These are phyloP conservation scores for Ernsta delagoae DNA, from an alignment of 2,888 invertebrate species.

Conservation along the genomic window DNA sequence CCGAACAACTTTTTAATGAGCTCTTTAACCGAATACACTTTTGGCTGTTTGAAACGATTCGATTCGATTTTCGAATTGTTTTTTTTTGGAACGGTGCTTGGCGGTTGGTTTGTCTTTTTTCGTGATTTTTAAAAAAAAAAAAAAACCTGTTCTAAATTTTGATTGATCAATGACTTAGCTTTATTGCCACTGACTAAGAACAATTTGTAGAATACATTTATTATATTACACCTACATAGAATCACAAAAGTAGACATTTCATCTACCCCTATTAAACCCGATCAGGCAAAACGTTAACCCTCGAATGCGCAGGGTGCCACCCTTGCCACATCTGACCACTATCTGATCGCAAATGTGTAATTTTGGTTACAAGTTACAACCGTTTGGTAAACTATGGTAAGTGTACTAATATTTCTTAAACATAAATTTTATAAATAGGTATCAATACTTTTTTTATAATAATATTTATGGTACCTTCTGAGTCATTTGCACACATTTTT, in stretches of 20 bases:
- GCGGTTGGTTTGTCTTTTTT: too few relatives aligned
- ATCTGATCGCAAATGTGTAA: conserved; percentile 57
- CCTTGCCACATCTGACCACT: conserved; percentile 47
- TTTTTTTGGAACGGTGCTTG: not conserved
- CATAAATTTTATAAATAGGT: too few relatives aligned
- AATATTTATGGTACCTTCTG: too few relatives aligned
- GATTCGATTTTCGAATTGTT: conserved; percentile 13
- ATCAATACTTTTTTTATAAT: too few relatives aligned
- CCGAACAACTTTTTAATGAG: conserved; percentile 76
- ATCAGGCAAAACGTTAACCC: conserved; percentile 49
- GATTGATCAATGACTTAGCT: too few relatives aligned
- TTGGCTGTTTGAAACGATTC: conserved; percentile 18
- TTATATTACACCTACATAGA: too few relatives aligned
- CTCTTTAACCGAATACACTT: conserved; percentile 50
- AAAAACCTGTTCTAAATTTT: too few relatives aligned
- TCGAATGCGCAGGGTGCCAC: conserved; percentile 41
- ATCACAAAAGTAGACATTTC: too few relatives aligned
- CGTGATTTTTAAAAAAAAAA: too few relatives aligned
- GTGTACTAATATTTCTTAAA: not conserved
- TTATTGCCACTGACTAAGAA: too few relatives aligned
- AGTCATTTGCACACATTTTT: too few relatives aligned
- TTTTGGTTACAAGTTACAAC: conserved; percentile 48
- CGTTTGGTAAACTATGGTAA: not conserved
- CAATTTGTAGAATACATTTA: too few relatives aligned
- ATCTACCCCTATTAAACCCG: not conserved